phyloP scores from a whole-genome alignment of 2,113 vertebrate species.

The Carassius carassius region DNA sequence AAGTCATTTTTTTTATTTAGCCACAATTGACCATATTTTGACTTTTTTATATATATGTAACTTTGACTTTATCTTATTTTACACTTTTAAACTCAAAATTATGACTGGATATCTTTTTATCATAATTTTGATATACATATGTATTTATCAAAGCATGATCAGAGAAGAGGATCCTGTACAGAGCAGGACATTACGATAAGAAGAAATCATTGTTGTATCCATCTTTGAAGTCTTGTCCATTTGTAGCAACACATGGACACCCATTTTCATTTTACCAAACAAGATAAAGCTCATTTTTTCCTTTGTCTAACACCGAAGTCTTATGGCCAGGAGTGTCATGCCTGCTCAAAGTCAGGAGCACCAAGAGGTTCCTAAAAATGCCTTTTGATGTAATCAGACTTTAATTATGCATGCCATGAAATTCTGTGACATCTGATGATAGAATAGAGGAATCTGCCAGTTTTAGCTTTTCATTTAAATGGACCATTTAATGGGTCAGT shows the following conservation, averaged over 20 bases:
- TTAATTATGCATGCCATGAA: constrained; percentile 8
- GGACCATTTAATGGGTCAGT: background rate
- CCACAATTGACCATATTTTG: too few species aligned
- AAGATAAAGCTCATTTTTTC: background rate
- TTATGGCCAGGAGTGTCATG: background rate
- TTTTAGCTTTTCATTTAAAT: constrained; percentile 2
- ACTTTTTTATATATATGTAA: too few species aligned
- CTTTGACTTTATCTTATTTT: too few species aligned
- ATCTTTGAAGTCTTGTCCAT: background rate
- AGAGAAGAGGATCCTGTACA: too few species aligned
- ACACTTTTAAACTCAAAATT: too few species aligned
- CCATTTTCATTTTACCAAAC: background rate
- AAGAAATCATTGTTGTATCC: background rate
- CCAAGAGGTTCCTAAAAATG: background rate
- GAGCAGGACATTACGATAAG: background rate
- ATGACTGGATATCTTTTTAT: too few species aligned
- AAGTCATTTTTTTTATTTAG: too few species aligned
- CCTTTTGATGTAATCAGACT: background rate
- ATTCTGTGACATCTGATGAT: background rate
- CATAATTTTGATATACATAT: too few species aligned
- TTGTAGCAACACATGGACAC: background rate
- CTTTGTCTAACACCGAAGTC: background rate
- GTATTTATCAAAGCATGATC: too few species aligned
- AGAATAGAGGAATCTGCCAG: background rate
- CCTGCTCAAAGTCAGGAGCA: background rate